Evolutionary conservation across 1,140 invertebrate genomes (phyloP).

Genomic region (Drosophila chauvacae): DNA sequence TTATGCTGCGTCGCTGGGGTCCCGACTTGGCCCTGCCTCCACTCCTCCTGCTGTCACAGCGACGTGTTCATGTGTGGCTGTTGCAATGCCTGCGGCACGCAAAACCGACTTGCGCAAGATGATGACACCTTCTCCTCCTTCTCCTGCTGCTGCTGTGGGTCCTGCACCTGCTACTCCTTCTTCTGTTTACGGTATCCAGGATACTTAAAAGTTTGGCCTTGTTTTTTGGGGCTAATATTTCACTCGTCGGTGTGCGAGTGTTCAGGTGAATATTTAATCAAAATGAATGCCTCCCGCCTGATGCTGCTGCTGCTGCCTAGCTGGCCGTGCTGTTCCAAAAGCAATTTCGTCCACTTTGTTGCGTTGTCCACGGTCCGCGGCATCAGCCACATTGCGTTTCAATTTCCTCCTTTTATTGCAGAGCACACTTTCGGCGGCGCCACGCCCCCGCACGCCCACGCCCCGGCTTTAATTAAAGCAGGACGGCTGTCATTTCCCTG

Average conservation of each 20-base stretch:
- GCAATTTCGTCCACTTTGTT: conserved; percentile 83
- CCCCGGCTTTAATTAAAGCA: conserved; percentile 77
- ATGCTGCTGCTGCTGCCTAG: conserved; percentile 23
- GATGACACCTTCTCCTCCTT: conserved; percentile 9
- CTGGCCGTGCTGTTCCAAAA: conserved; percentile 58
- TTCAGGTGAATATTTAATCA: conserved; percentile 73
- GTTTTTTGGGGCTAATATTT: conserved; percentile 49
- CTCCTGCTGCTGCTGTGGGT: conserved; percentile 28
- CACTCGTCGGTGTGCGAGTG: conserved; percentile 16
- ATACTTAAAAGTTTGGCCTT: conserved; percentile 17
- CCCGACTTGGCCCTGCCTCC: conserved; percentile 13
- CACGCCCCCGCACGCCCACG: conserved; percentile 42
- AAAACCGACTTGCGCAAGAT: conserved; percentile 50
- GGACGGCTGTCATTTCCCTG: conserved; percentile 74
- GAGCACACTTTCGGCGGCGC: conserved; percentile 33
- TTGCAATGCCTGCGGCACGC: conserved; percentile 63
- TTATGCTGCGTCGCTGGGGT: conserved; percentile 48
- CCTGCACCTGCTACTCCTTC: conserved; percentile 17
- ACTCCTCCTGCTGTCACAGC: conserved; percentile 52
- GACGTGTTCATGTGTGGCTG: conserved; percentile 77
- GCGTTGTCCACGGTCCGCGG: conserved; percentile 75
- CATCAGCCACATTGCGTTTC: conserved; percentile 81
- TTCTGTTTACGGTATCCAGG: conserved; percentile 9
- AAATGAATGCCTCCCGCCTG: conserved; percentile 58
- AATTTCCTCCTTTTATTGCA: conserved; percentile 54